Conservation (phyloP, 2,113 vertebrate species). For the Oceanodroma tethys region DNA sequence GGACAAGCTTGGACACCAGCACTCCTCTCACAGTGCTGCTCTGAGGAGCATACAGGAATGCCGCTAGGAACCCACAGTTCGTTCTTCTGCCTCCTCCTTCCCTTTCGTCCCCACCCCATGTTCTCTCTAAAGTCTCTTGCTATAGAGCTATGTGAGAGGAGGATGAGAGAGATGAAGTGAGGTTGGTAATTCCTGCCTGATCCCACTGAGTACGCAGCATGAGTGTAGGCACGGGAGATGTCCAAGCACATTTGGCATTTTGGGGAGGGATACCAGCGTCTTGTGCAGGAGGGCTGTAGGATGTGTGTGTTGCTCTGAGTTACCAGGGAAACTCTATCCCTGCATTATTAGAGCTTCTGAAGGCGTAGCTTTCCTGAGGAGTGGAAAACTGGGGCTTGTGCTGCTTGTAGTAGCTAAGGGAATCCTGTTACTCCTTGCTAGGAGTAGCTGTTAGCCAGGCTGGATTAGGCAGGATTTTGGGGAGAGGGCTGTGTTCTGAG, state of each 20-base stretch:
- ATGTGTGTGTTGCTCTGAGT: neutral
- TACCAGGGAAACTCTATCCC: slow-evolving; percentile 30
- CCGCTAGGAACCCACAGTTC: neutral
- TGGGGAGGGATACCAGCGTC: neutral
- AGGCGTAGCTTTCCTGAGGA: slow-evolving; percentile 28
- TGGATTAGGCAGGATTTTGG: neutral
- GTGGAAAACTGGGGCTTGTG: neutral
- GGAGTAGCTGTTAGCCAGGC: neutral
- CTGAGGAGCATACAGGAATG: neutral
- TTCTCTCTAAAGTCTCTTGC: neutral
- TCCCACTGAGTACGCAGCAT: neutral
- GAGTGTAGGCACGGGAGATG: neutral
- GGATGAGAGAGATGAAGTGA: neutral
- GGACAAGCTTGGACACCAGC: neutral
- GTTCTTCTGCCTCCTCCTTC: neutral
- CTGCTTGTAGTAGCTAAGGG: slow-evolving; percentile 17
- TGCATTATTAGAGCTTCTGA: slow-evolving; percentile 36
- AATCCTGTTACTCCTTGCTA: slow-evolving; percentile 21
- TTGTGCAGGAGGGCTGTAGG: slow-evolving; percentile 34
- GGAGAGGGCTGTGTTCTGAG: neutral
- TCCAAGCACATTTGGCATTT: slow-evolving; percentile 14
- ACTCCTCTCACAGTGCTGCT: neutral
- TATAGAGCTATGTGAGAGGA: neutral
- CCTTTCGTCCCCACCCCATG: neutral
- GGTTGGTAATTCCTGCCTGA: neutral